Percentiles rank a stretch among this genome's conserved stretches.
Evolutionary conservation across 2,888 invertebrate species (phyloP).

Genomic region (Mythimna impura): DNA sequence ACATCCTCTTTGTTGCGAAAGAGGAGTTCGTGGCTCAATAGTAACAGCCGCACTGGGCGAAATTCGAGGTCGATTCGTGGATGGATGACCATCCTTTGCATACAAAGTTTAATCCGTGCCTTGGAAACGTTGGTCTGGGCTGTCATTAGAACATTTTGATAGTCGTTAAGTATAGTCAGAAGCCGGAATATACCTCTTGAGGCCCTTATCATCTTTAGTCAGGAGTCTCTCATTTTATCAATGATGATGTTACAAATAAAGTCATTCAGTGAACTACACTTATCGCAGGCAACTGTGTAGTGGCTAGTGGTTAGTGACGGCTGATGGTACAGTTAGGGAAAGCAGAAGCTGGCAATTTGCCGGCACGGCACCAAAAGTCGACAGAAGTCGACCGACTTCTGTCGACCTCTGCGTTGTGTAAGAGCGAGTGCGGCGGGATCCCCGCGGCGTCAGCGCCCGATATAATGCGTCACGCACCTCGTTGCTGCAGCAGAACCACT

Average conservation of each 20-base stretch:
- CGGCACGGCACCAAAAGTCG: background rate
- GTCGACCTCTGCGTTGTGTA: slow-evolving; percentile 48
- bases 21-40: too few relatives aligned
- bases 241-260: background rate
- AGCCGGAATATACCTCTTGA: background rate
- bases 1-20: too few relatives aligned
- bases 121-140: too few relatives aligned
- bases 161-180: background rate
- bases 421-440: slow-evolving; percentile 13
- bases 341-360: slow-evolving; percentile 35
- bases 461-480: slow-evolving; percentile 9
- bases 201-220: background rate
- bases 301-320: background rate
- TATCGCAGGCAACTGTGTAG: background rate
- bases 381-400: slow-evolving; percentile 38
- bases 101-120: too few relatives aligned
- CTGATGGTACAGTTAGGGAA: slow-evolving; percentile 1
- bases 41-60: too few relatives aligned
- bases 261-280: background rate
- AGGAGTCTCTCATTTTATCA: background rate
- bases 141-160: too few relatives aligned
- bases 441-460: slow-evolving; percentile 38
- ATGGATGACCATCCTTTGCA: too few relatives aligned
- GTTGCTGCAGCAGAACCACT: slow-evolving; percentile 29
- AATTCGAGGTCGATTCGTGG: too few relatives aligned